Evolutionary conservation across 2,113 vertebrate genomes (phyloP).

Genomic region (Panthera tigris): DNA sequence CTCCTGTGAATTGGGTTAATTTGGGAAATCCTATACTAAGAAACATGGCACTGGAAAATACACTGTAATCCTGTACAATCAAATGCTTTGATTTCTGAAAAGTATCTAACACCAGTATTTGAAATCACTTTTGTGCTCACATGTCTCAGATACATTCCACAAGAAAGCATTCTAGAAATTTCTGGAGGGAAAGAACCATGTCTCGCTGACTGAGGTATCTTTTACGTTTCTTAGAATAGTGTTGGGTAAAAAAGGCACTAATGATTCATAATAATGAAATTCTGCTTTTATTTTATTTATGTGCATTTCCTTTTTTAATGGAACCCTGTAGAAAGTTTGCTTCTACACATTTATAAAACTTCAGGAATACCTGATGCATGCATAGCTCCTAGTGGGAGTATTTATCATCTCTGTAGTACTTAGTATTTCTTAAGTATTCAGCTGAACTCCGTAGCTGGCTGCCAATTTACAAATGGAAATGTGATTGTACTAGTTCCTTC

Average conservation of each 20-base stretch:
- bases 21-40: neutral
- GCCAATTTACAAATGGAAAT: neutral
- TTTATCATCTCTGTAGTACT: neutral
- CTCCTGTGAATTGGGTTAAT: neutral
- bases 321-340: neutral
- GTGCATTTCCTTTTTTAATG: neutral
- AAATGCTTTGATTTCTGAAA: slow-evolving; percentile 17
- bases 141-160: neutral
- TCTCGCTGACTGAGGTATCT: neutral
- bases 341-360: neutral
- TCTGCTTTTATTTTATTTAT: neutral
- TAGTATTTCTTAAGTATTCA: neutral
- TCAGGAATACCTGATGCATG: neutral
- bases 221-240: neutral
- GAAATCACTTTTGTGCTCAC: neutral
- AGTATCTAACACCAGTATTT: neutral
- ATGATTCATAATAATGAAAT: neutral
- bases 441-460: neutral
- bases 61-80: slow-evolving; percentile 3
- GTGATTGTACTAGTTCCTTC: neutral
- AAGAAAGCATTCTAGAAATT: slow-evolving; percentile 5
- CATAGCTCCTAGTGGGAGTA: neutral
- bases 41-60: neutral
- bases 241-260: neutral
- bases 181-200: neutral